phyloP scores from a whole-genome alignment of 2,888 invertebrate genomes.

The Eristalinus sepulchralis region DNA sequence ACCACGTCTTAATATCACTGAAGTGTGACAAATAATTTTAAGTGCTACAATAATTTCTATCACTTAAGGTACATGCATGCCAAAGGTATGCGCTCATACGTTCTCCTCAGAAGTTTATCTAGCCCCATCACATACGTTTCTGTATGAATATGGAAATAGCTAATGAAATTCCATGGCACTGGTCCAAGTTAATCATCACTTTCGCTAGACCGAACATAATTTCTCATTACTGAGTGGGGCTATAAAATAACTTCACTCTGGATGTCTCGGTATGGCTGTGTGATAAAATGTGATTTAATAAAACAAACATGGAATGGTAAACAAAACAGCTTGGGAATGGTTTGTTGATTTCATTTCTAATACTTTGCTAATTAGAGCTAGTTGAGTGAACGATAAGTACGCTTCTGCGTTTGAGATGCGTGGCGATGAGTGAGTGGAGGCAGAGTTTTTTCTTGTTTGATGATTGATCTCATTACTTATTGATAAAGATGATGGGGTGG shows the following conservation, averaged over 20 bases:
- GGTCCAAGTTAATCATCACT: conserved; percentile 79
- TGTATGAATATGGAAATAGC: conserved; percentile 67
- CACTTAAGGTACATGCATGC: conserved; percentile 32
- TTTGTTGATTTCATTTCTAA: not conserved
- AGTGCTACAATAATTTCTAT: conserved; percentile 51
- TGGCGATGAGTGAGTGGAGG: not conserved
- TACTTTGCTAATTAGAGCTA: conserved; percentile 13
- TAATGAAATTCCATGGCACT: conserved; percentile 77
- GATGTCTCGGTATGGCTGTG: conserved; percentile 28
- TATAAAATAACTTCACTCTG: conserved; percentile 47
- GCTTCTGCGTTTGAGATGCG: not conserved
- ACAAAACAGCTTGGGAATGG: conserved; percentile 40
- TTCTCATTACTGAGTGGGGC: conserved; percentile 31
- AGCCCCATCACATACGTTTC: not conserved
- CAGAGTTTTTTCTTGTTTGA: not conserved
- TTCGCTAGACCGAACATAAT: conserved; percentile 76
- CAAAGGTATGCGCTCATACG: not conserved
- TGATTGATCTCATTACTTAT: not conserved
- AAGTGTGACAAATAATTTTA: conserved; percentile 49
- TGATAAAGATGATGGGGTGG: not conserved
- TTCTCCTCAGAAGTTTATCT: conserved; percentile 19
- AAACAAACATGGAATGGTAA: conserved; percentile 37
- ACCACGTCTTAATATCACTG: not conserved
- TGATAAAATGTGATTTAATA: conserved; percentile 40
- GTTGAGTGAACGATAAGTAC: conserved; percentile 33